Percentiles rank a stretch among this genome's conserved stretches.
Conservation (phyloP, 2,797 vertebrate genomes). For the Schizothorax lantsangensis region DNA sequence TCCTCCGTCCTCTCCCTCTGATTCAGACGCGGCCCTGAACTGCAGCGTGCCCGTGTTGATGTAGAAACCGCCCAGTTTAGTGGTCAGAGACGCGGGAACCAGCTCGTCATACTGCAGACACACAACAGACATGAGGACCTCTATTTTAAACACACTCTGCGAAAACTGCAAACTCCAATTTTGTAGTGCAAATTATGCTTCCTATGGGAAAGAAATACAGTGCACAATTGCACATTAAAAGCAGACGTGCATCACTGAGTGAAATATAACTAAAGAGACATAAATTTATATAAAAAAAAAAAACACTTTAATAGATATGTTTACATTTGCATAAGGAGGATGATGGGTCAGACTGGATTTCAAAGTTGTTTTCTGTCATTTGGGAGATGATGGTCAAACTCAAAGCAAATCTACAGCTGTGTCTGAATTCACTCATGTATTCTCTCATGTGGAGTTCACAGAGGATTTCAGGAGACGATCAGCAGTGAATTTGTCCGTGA, state of each 20-base stretch:
- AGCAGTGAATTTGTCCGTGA: not conserved
- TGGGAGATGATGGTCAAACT: not conserved
- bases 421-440: not conserved
- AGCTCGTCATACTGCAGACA: slow-evolving; percentile 92
- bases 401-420: not conserved
- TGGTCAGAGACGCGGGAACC: slow-evolving; percentile 95
- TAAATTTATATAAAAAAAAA: not conserved
- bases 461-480: not conserved
- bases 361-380: no score
- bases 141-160: no score
- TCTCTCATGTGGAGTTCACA: no score
- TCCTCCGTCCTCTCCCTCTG: slow-evolving; percentile 88
- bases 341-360: not conserved
- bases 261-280: not conserved
- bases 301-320: not conserved
- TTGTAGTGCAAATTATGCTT: no score
- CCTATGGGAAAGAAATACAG: no score
- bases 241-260: not conserved
- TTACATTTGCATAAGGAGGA: not conserved
- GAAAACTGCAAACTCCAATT: no score
- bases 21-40: slow-evolving; percentile 94
- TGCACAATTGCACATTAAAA: no score
- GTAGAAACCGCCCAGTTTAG: slow-evolving; percentile 97
- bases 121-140: not conserved
- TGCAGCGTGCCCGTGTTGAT: slow-evolving; percentile 98